Percentiles rank a stretch among this genome's conserved stretches.
phyloP scores from a whole-genome alignment of 2,113 vertebrate species.

The Thalassarche chlororhynchos region DNA sequence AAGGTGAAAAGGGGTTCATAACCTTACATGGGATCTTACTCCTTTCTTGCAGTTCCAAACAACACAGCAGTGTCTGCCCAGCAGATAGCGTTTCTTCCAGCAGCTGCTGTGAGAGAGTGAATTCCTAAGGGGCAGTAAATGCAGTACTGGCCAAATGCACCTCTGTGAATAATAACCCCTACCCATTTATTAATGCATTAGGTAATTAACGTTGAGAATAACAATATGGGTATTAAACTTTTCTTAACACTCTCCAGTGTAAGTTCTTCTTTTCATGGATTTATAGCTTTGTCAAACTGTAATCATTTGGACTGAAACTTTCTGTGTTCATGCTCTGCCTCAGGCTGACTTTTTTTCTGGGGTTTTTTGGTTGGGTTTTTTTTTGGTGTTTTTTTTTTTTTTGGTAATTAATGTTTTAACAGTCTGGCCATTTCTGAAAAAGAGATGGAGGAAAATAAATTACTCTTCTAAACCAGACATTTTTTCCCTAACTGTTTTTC shows the following conservation, averaged over 20 bases:
- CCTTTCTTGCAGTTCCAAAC: slow-evolving; percentile 4
- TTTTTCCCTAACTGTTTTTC: slow-evolving; percentile 32
- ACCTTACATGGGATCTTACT: background rate
- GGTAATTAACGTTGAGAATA: slow-evolving; percentile 38
- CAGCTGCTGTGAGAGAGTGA: slow-evolving; percentile 22
- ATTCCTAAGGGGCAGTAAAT: slow-evolving; percentile 18
- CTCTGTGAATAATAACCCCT: slow-evolving; percentile 19
- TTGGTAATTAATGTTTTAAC: slow-evolving; percentile 28
- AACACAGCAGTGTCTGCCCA: slow-evolving; percentile 21
- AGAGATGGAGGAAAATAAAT: slow-evolving; percentile 31
- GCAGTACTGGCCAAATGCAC: background rate
- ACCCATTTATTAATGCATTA: slow-evolving; percentile 13
- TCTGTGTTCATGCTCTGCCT: background rate
- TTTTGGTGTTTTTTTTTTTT: background rate
- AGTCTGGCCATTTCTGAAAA: slow-evolving; percentile 37
- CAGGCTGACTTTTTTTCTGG: background rate
- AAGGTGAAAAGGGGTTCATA: slow-evolving; percentile 35
- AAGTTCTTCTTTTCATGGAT: slow-evolving; percentile 13
- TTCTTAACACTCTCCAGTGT: background rate
- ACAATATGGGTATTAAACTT: slow-evolving; percentile 13
- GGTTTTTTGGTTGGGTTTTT: background rate
- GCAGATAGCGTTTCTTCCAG: slow-evolving; percentile 40
- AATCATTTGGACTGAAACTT: slow-evolving; percentile 8
- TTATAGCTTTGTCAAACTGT: slow-evolving; percentile 39
- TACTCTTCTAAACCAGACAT: slow-evolving; percentile 20